Conservation (phyloP, 2,113 vertebrate species). For the Lophochroa leadbeateri region DNA sequence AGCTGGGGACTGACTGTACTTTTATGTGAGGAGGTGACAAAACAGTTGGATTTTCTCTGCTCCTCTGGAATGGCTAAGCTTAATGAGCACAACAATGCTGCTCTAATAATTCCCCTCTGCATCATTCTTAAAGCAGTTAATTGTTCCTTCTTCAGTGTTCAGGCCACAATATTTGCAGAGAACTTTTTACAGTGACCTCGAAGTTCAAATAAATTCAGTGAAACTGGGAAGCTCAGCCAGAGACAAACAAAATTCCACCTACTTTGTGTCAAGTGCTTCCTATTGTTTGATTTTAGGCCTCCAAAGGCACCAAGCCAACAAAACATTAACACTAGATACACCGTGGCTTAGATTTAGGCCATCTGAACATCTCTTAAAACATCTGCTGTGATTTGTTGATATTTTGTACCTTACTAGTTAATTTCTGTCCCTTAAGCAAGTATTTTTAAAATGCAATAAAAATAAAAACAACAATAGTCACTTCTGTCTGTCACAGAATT, state of each 20-base stretch:
- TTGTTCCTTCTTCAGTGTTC: not conserved
- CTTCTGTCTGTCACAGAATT: not conserved
- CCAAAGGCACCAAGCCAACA: not conserved
- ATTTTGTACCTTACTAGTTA: not conserved
- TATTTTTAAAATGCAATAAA: not conserved
- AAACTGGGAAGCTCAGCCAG: not conserved
- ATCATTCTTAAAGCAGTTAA: not conserved
- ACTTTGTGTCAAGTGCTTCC: not conserved
- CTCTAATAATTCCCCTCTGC: not conserved
- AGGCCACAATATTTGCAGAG: not conserved
- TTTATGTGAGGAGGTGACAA: not conserved
- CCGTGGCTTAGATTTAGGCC: not conserved
- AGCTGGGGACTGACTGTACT: not conserved
- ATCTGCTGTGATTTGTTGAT: not conserved
- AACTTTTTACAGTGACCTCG: not conserved
- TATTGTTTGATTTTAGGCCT: not conserved
- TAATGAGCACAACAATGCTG: not conserved
- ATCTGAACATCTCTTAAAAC: not conserved
- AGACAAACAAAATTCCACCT: slow-evolving; percentile 7
- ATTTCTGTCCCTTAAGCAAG: not conserved
- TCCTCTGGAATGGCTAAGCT: not conserved
- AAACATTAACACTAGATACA: not conserved
- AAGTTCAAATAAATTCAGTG: not conserved
- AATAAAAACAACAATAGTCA: not conserved
- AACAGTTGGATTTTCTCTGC: not conserved